A percentile compares a stretch with the other conserved stretches of the same genome.
Evolutionary conservation across 2,888 invertebrate species (phyloP).

Genomic region (Scaptomyza caliginosa): DNA sequence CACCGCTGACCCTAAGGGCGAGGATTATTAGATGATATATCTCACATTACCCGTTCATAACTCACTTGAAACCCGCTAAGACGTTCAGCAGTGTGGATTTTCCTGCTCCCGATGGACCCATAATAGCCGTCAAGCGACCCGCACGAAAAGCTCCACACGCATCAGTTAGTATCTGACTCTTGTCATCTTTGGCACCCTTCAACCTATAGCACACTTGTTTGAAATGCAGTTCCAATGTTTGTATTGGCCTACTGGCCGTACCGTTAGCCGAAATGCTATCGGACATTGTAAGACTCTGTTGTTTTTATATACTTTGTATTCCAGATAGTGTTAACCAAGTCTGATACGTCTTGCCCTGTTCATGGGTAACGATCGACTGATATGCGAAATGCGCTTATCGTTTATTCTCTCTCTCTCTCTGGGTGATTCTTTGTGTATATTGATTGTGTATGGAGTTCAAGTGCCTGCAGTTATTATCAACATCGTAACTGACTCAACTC

Average conservation of each 20-base stretch:
- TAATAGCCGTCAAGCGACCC: constrained; percentile 87
- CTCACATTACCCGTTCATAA: not conserved
- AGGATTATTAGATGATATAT: not conserved
- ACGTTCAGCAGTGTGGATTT: constrained; percentile 91
- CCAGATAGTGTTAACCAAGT: not conserved
- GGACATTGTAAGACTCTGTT: constrained; percentile 40
- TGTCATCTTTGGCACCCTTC: constrained; percentile 47
- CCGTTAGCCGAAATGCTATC: constrained; percentile 44
- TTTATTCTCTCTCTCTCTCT: not conserved
- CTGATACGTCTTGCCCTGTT: not conserved
- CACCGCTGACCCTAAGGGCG: constrained; percentile 65
- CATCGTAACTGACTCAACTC: constrained; percentile 9
- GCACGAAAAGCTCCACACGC: constrained; percentile 87
- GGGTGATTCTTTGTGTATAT: not conserved
- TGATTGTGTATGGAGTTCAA: constrained; percentile 38
- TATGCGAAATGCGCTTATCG: constrained; percentile 25
- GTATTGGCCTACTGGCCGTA: constrained; percentile 13
- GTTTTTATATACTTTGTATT: not conserved
- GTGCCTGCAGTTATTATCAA: constrained; percentile 33
- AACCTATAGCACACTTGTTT: constrained; percentile 69
- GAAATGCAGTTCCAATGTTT: constrained; percentile 66
- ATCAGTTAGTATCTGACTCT: constrained; percentile 85
- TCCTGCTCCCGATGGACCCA: constrained; percentile 90
- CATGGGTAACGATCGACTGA: constrained; percentile 17
- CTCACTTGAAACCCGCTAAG: constrained; percentile 89